phyloP scores from a whole-genome alignment of 2,113 vertebrate genomes.

The Sula dactylatra region DNA sequence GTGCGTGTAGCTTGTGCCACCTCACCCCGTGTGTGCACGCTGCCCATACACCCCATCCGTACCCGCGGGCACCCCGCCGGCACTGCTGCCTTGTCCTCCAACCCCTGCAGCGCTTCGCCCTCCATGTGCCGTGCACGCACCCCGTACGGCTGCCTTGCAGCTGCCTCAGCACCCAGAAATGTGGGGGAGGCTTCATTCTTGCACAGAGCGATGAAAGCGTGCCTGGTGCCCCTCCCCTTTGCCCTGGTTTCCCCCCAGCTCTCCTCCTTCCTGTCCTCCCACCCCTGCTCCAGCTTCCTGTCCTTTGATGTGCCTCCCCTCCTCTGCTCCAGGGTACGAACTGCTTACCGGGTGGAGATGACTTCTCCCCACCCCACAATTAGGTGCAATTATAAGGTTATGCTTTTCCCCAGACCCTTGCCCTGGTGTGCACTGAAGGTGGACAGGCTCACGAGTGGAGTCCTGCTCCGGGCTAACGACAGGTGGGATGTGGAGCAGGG shows the following conservation, averaged over 20 bases:
- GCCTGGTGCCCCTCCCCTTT: neutral
- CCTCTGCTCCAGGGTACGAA: neutral
- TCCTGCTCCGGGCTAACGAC: accelerated
- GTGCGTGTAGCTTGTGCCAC: accelerated
- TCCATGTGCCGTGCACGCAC: neutral
- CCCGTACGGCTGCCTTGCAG: neutral
- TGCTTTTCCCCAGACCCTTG: neutral
- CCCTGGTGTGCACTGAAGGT: neutral
- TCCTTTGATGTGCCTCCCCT: slow-evolving; percentile 24
- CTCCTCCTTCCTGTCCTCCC: neutral
- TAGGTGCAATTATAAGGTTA: neutral
- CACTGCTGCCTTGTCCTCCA: neutral
- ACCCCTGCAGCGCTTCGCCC: neutral
- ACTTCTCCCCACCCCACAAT: neutral
- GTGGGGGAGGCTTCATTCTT: neutral
- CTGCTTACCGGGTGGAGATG: neutral
- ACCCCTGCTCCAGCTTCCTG: neutral
- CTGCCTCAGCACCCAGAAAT: neutral
- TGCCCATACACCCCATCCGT: accelerated
- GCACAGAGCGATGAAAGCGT: neutral
- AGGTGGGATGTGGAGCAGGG: neutral
- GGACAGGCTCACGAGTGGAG: accelerated
- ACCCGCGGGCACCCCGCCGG: accelerated
- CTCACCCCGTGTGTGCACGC: accelerated
- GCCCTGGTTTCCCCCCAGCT: neutral